Evolutionary conservation across 1,140 invertebrate genomes (phyloP).

Genomic region (Tetraneura akinire): DNA sequence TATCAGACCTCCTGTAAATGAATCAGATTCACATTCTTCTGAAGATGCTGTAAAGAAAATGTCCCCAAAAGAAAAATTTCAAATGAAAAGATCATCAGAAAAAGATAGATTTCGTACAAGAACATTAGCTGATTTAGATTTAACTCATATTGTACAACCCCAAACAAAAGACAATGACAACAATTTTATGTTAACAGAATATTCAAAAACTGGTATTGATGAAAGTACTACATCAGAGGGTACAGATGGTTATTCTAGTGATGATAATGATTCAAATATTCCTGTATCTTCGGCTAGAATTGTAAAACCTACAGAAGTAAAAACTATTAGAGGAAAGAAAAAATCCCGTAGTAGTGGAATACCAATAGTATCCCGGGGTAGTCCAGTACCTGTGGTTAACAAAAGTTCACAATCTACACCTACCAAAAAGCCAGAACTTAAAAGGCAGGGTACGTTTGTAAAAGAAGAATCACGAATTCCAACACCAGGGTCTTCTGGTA

Average conservation of each 20-base stretch:
- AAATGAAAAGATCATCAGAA: constrained; percentile 58
- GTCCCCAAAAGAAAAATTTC: constrained; percentile 70
- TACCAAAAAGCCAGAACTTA: constrained; percentile 47
- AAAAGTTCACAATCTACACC: constrained; percentile 46
- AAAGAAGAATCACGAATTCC: constrained; percentile 55
- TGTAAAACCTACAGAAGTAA: constrained; percentile 65
- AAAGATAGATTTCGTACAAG: constrained; percentile 68
- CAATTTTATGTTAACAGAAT: background rate
- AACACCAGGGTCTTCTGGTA: constrained; percentile 54
- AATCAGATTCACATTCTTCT: constrained; percentile 50
- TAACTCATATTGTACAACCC: constrained; percentile 43
- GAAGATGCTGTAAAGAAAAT: constrained; percentile 57
- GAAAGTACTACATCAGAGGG: constrained; percentile 29
- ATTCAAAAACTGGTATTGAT: background rate
- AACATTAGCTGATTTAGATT: constrained; percentile 60
- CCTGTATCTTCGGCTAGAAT: constrained; percentile 9
- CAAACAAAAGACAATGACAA: constrained; percentile 5
- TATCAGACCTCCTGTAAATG: constrained; percentile 49
- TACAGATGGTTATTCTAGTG: constrained; percentile 24
- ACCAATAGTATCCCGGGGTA: constrained; percentile 51
- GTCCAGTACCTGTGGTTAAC: constrained; percentile 36
- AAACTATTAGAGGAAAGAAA: constrained; percentile 74
- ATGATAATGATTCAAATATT: constrained; percentile 20
- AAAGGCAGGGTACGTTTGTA: constrained; percentile 56
- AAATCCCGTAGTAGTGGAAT: constrained; percentile 60